Evolutionary conservation across 2,797 vertebrate species (phyloP).

Genomic region (Darevskia nairensis): DNA sequence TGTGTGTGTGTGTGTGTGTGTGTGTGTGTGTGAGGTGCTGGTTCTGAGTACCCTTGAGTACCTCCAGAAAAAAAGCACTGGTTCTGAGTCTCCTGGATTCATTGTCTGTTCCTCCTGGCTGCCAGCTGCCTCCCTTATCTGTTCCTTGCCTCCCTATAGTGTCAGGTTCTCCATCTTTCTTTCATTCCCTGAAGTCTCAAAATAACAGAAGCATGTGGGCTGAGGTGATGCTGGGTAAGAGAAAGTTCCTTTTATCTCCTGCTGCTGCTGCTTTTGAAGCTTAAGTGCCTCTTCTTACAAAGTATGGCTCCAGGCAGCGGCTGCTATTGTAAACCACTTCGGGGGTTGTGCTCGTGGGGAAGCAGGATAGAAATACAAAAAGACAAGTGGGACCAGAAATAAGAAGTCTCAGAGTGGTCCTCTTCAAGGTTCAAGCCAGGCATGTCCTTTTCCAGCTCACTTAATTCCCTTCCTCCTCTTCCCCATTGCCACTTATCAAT

Average conservation of each 20-base stretch:
- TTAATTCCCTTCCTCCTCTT: neutral
- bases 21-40: too few relatives aligned
- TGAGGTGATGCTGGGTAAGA: neutral
- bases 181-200: slow-evolving; percentile 5
- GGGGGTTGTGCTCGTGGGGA: neutral
- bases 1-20: too few relatives aligned
- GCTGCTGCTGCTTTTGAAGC: slow-evolving; percentile 20
- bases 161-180: slow-evolving; percentile 10
- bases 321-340: slow-evolving; percentile 13
- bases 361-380: neutral
- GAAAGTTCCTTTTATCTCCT: slow-evolving; percentile 19
- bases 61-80: too few relatives aligned
- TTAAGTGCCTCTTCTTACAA: slow-evolving; percentile 9
- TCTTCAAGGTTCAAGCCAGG: neutral
- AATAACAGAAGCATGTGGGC: slow-evolving; percentile 14
- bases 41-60: too few relatives aligned
- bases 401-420: neutral
- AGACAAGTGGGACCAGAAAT: neutral
- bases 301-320: slow-evolving; percentile 8
- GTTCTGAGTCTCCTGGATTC: neutral
- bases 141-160: neutral
- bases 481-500: neutral
- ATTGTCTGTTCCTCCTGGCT: neutral
- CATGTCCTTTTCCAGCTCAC: neutral
- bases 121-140: neutral